Conservation (phyloP, 2,113 vertebrate genomes). For the Glaucidium brasilianum region DNA sequence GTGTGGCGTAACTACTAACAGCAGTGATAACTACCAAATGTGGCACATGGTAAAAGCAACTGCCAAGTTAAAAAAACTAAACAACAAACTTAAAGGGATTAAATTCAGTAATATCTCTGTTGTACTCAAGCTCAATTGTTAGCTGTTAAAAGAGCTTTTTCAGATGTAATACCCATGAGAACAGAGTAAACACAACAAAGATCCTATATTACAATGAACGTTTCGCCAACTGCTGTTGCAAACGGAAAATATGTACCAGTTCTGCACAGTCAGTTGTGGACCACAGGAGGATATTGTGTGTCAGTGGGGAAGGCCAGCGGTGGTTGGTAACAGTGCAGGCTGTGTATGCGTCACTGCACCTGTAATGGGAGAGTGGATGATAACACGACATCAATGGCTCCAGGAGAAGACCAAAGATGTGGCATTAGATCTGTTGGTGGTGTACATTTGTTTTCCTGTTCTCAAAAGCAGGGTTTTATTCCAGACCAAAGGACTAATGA, state of each 20-base stretch:
- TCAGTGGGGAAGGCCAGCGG: not conserved
- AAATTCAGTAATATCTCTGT: not conserved
- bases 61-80: not conserved
- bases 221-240: not conserved
- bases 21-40: not conserved
- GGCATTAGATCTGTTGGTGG: rapidly evolving
- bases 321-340: not conserved
- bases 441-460: not conserved
- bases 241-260: not conserved
- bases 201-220: too few species aligned
- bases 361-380: not conserved
- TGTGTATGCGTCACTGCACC: not conserved
- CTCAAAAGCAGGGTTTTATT: not conserved
- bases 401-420: not conserved
- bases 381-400: not conserved
- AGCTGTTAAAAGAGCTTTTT: not conserved
- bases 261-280: not conserved
- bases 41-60: not conserved
- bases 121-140: not conserved
- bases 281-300: not conserved
- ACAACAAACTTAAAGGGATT: not conserved
- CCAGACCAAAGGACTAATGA: not conserved
- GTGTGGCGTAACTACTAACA: too few species aligned
- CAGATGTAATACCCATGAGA: not conserved
- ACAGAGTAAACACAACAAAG: not conserved